Evolutionary conservation across 2,113 vertebrate species (phyloP).

Genomic region (Alces alces): DNA sequence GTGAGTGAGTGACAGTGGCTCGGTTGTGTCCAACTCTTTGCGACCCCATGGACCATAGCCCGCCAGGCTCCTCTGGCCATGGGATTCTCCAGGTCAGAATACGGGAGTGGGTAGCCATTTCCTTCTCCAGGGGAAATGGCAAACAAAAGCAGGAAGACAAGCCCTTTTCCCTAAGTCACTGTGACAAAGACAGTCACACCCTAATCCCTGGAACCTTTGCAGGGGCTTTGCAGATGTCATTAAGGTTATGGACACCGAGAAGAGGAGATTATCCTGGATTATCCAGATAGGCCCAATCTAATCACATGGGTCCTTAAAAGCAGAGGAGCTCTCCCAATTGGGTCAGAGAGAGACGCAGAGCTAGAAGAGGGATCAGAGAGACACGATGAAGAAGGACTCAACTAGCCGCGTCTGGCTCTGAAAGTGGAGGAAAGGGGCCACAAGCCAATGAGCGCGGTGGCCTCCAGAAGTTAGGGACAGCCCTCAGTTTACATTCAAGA

Average conservation of each 20-base stretch:
- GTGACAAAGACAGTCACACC: not conserved
- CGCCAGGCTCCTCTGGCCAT: not conserved
- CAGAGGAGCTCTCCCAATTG: not conserved
- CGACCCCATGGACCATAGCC: not conserved
- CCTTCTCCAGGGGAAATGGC: not conserved
- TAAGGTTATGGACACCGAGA: not conserved
- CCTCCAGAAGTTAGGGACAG: not conserved
- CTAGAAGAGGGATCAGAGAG: not conserved
- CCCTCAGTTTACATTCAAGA: not conserved
- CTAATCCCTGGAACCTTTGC: not conserved
- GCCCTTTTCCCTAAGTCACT: not conserved
- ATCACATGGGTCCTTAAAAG: slow-evolving; percentile 31
- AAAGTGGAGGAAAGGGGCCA: not conserved
- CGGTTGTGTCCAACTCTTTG: not conserved
- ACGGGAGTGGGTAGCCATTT: not conserved
- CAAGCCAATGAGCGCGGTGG: accelerated
- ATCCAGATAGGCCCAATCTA: not conserved
- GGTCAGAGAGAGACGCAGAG: not conserved
- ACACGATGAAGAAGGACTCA: not conserved
- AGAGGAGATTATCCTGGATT: slow-evolving; percentile 33
- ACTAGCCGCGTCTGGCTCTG: not conserved
- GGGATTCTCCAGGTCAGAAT: not conserved
- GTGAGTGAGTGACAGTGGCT: not conserved
- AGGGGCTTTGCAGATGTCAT: slow-evolving; percentile 13
- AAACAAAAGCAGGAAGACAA: not conserved